These are phyloP conservation scores for Epistrophe eligans DNA, from an alignment of 2,888 invertebrate species.

Conservation along the genomic window DNA sequence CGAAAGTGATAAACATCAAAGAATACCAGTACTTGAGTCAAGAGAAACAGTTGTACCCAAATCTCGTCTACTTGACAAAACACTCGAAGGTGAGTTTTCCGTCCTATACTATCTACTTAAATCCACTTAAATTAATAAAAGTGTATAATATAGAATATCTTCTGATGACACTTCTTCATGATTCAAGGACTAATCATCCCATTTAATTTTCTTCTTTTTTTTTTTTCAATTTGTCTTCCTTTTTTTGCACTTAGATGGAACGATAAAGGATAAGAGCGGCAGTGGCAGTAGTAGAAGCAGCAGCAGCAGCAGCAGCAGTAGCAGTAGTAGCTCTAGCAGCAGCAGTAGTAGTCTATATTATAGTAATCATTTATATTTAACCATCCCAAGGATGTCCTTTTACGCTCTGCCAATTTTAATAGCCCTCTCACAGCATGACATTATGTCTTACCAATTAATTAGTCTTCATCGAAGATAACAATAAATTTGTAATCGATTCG, in stretches of 20 bases:
- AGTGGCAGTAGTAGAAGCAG: slow-evolving; percentile 31
- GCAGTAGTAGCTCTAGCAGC: slow-evolving; percentile 16
- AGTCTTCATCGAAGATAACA: slow-evolving; percentile 70
- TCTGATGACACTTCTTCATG: slow-evolving; percentile 4
- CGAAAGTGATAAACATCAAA: slow-evolving; percentile 90
- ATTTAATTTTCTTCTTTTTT: slow-evolving; percentile 17
- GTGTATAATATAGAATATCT: background rate
- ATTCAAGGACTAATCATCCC: slow-evolving; percentile 20
- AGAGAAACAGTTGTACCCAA: slow-evolving; percentile 88
- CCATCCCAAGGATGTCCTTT: slow-evolving; percentile 64
- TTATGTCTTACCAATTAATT: slow-evolving; percentile 73
- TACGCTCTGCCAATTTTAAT: slow-evolving; percentile 73
- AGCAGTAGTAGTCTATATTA: slow-evolving; percentile 10
- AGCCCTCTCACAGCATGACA: slow-evolving; percentile 68
- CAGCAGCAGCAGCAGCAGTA: slow-evolving; percentile 20
- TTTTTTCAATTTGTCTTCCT: background rate
- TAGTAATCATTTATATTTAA: slow-evolving; percentile 41
- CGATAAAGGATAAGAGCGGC: slow-evolving; percentile 59
- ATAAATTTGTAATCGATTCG: slow-evolving; percentile 71
- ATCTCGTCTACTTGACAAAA: slow-evolving; percentile 85
- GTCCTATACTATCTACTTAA: background rate
- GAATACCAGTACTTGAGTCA: slow-evolving; percentile 91
- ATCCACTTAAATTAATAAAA: slow-evolving; percentile 19
- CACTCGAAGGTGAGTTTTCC: slow-evolving; percentile 80
- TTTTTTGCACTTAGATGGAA: slow-evolving; percentile 45